Evolutionary conservation across 2,797 vertebrate genomes (phyloP).

Genomic region (Euthynnus affinis): DNA sequence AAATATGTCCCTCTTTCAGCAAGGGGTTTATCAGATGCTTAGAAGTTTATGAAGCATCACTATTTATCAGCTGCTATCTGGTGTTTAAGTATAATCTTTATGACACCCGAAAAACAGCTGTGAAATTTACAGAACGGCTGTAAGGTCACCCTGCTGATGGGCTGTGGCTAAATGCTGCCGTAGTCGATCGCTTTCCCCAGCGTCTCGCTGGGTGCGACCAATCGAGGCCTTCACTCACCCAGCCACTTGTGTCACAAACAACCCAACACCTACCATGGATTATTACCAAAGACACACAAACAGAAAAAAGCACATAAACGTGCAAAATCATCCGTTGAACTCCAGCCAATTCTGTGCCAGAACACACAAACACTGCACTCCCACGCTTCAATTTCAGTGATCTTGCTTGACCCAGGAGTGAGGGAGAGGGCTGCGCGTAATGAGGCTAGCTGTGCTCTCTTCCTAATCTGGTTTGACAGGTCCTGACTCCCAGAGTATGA

Average conservation of each 20-base stretch:
- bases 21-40: conserved; percentile 63
- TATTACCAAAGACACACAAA: conserved; percentile 46
- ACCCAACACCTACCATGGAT: conserved; percentile 37
- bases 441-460: conserved; percentile 62
- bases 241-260: conserved; percentile 50
- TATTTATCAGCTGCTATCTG: conserved; percentile 73
- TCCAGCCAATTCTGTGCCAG: not conserved
- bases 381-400: conserved; percentile 37
- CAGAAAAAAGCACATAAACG: conserved; percentile 8
- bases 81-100: conserved; percentile 75
- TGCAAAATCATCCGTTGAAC: not conserved
- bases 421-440: conserved; percentile 54
- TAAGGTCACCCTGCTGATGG: conserved; percentile 70
- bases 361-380: conserved; percentile 29
- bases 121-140: conserved; percentile 57
- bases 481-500: conserved; percentile 75
- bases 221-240: conserved; percentile 40
- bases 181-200: conserved; percentile 23
- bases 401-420: conserved; percentile 50
- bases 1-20: conserved; percentile 45
- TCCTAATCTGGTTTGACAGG: conserved; percentile 73
- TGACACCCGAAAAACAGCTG: conserved; percentile 69
- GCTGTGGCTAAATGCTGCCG: conserved; percentile 45
- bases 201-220: conserved; percentile 37
- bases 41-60: conserved; percentile 67